Percentiles rank a stretch among this genome's conserved stretches.
Evolutionary conservation across 1,140 invertebrate genomes (phyloP).

Genomic region (Sinonovacula constricta): DNA sequence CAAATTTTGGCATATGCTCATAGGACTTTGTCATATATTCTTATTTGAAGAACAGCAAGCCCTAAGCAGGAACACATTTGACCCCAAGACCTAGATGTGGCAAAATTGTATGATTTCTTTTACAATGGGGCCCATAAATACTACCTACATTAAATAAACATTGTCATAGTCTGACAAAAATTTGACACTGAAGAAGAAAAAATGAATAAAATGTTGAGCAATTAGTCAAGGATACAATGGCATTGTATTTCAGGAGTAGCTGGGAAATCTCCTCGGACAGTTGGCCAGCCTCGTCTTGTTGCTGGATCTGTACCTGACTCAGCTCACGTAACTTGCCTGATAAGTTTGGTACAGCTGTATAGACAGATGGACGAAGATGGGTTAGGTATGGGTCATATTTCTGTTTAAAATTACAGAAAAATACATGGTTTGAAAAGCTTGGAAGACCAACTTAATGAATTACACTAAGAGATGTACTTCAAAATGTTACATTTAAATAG

Average conservation of each 20-base stretch:
- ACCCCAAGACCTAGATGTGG: background rate
- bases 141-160: background rate
- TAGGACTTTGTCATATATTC: too few relatives aligned
- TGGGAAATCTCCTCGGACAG: constrained; percentile 60
- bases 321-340: constrained; percentile 61
- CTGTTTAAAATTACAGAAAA: background rate
- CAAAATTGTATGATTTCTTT: background rate
- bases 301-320: constrained; percentile 58
- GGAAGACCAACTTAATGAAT: background rate
- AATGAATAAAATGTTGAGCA: constrained; percentile 6
- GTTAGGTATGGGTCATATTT: too few relatives aligned
- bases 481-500: too few relatives aligned
- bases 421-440: background rate
- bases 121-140: background rate
- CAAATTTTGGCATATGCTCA: too few relatives aligned
- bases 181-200: background rate
- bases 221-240: constrained; percentile 66
- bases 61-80: background rate
- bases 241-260: constrained; percentile 62
- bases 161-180: background rate
- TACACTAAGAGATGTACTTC: background rate
- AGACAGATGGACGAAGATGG: too few relatives aligned
- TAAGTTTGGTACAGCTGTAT: constrained; percentile 61
- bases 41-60: too few relatives aligned
- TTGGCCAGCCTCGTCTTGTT: constrained; percentile 65